Percentiles rank a stretch among this genome's conserved stretches.
Conservation (phyloP, 2,113 vertebrate genomes). For the Sylvietta virens region DNA sequence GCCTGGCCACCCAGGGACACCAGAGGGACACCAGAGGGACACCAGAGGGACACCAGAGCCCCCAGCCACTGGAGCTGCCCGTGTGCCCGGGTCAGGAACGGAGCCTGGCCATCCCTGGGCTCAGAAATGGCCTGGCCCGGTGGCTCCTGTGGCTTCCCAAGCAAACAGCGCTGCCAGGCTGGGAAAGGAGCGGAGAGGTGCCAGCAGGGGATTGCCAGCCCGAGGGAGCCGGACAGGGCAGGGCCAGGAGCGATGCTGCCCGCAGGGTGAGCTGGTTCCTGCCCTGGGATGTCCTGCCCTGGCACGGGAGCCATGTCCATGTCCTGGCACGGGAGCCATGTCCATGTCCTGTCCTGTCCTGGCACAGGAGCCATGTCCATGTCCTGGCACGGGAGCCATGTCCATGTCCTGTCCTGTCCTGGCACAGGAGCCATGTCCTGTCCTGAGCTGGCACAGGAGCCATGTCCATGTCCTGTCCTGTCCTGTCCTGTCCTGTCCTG, state of each 20-base stretch:
- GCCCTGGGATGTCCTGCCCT: background rate
- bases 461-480: too few relatives aligned
- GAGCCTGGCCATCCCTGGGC: background rate
- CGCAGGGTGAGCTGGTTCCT: background rate
- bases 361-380: too few relatives aligned
- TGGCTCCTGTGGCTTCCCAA: background rate
- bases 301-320: too few relatives aligned
- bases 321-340: too few relatives aligned
- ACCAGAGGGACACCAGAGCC: background rate
- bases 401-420: too few relatives aligned
- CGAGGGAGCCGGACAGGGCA: background rate
- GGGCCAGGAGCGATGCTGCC: rapidly evolving
- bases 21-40: background rate
- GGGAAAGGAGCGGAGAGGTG: background rate
- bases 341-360: too few relatives aligned
- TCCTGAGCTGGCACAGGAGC: too few relatives aligned
- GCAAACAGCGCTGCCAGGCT: too few relatives aligned
- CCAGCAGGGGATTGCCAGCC: background rate
- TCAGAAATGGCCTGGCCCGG: background rate
- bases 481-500: too few relatives aligned
- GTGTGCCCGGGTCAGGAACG: background rate
- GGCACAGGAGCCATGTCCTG: too few relatives aligned
- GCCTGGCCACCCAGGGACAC: background rate
- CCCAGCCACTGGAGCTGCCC: background rate
- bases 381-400: too few relatives aligned